These are phyloP conservation scores for Drosophila athabasca DNA, from an alignment of 1,140 invertebrate genomes.

Conservation along the genomic window DNA sequence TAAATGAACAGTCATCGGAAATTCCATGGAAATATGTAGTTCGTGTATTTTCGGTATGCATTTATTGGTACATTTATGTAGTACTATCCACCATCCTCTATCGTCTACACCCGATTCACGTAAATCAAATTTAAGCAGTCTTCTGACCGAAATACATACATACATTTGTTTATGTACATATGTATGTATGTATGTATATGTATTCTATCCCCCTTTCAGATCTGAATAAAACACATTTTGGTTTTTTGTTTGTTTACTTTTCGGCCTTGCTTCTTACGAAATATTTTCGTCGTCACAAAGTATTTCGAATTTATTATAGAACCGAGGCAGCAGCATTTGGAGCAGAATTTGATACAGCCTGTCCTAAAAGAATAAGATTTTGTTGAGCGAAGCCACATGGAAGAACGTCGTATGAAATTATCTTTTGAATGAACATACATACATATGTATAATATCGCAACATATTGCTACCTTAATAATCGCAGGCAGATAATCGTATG, in stretches of 20 bases:
- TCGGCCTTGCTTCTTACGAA: conserved; percentile 37
- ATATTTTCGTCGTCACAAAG: conserved; percentile 31
- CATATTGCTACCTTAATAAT: no score
- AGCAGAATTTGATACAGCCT: conserved; percentile 28
- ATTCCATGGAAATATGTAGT: not conserved
- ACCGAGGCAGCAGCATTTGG: conserved; percentile 21
- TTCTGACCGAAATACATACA: conserved; percentile 12
- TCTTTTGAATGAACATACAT: no score
- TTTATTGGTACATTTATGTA: conserved; percentile 4
- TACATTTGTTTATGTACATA: no score
- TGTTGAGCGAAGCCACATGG: no score
- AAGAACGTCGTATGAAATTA: no score
- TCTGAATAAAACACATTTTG: conserved; percentile 9
- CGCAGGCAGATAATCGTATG: no score
- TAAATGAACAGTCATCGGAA: no score
- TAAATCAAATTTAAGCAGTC: conserved; percentile 67
- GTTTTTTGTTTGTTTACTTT: conserved; percentile 38
- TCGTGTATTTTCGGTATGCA: not conserved
- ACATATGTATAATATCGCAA: no score
- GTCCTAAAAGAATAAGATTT: not conserved
- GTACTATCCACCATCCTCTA: not conserved
- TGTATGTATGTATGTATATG: not conserved
- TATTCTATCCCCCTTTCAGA: not conserved
- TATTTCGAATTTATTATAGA: conserved; percentile 30
- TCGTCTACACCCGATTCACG: conserved; percentile 34